A percentile compares a stretch with the other conserved stretches of the same genome.
These are phyloP conservation scores for Micronycteris hirsuta DNA, from an alignment of 2,113 vertebrate species.

Conservation along the genomic window DNA sequence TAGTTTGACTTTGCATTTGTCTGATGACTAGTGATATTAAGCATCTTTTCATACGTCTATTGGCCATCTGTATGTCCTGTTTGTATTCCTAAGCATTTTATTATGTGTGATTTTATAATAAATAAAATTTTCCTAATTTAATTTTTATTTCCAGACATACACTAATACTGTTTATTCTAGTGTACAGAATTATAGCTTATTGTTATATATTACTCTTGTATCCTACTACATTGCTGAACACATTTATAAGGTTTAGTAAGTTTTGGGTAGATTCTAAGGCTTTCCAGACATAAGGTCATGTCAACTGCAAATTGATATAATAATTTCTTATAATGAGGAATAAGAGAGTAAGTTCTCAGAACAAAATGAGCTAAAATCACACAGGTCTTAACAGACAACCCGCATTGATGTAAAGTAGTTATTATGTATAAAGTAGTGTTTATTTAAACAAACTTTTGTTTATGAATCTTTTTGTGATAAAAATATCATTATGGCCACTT, in stretches of 20 bases:
- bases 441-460: neutral
- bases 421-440: neutral
- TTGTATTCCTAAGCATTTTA: neutral
- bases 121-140: neutral
- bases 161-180: neutral
- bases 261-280: neutral
- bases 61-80: neutral
- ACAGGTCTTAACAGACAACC: neutral
- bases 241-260: neutral
- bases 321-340: neutral
- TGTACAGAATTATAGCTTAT: neutral
- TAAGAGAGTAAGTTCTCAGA: neutral
- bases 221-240: neutral
- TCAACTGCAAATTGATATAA: neutral
- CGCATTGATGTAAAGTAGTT: neutral
- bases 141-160: neutral
- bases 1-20: neutral
- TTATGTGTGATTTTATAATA: neutral
- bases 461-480: neutral
- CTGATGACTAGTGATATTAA: neutral
- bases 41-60: neutral
- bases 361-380: neutral
- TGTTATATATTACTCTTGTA: neutral
- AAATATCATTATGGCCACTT: neutral
- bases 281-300: neutral